Evolutionary conservation across 2,113 vertebrate species (phyloP).

Genomic region (Leptodactylus fuscus): DNA sequence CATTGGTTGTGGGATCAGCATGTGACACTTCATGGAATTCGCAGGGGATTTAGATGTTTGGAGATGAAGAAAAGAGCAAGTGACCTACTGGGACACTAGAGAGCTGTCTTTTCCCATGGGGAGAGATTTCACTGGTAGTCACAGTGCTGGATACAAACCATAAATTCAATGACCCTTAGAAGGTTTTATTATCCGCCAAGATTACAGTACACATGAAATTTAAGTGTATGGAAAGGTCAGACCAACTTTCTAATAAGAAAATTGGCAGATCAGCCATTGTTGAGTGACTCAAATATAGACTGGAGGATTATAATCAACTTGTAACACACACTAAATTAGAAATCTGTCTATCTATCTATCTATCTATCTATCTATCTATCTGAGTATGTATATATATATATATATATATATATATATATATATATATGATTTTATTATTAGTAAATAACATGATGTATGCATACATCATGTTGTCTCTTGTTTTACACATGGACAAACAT

Average conservation of each 20-base stretch:
- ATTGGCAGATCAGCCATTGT: background rate
- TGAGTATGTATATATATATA: no score
- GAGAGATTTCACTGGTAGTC: slow-evolving; percentile 17
- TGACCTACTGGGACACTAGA: slow-evolving; percentile 45
- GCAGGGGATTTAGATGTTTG: slow-evolving; percentile 42
- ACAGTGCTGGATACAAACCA: slow-evolving; percentile 34
- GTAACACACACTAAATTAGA: background rate
- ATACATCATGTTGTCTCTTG: no score
- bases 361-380: no score
- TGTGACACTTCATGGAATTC: slow-evolving; percentile 42
- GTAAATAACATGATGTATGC: no score
- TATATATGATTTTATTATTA: no score
- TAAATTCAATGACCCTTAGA: slow-evolving; percentile 49
- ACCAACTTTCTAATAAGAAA: slow-evolving; percentile 35
- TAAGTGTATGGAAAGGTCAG: slow-evolving; percentile 49
- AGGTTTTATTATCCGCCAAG: slow-evolving; percentile 32
- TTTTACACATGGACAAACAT: no score
- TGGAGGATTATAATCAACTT: background rate
- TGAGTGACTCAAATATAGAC: background rate
- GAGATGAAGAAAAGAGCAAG: slow-evolving; percentile 49
- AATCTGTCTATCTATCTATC: no score
- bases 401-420: no score
- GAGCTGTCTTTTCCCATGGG: slow-evolving; percentile 47
- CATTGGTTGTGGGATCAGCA: slow-evolving; percentile 46
- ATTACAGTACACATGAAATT: slow-evolving; percentile 52